Conservation (phyloP, 1,140 invertebrate genomes). For the Micrasema longulum region DNA sequence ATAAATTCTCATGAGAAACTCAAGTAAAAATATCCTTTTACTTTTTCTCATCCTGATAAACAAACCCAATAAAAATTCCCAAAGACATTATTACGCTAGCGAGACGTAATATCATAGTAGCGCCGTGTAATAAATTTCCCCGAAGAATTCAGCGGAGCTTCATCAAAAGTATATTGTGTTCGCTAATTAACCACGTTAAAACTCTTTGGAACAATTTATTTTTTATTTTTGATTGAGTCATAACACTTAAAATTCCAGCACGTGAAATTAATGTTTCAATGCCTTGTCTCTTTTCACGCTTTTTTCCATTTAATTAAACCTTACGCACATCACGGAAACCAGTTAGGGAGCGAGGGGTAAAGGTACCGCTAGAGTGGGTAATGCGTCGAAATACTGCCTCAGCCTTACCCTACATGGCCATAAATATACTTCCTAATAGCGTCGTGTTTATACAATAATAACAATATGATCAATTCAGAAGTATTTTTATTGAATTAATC, state of each 20-base stretch:
- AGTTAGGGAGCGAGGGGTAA: too few species aligned
- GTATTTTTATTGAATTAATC: too few species aligned
- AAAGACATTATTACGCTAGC: conserved; percentile 27
- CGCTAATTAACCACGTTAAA: conserved; percentile 34
- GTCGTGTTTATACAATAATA: too few species aligned
- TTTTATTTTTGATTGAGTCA: conserved; percentile 46
- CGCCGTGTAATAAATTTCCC: conserved; percentile 35
- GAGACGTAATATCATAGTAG: conserved; percentile 34
- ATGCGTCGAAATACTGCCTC: too few species aligned
- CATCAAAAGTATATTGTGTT: conserved; percentile 43
- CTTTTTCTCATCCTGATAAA: conserved; percentile 20
- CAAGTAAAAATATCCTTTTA: conserved; percentile 11
- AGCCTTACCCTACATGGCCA: too few species aligned
- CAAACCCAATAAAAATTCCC: conserved; percentile 34
- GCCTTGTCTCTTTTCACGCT: conserved; percentile 17
- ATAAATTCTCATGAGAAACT: not conserved
- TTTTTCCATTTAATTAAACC: conserved; percentile 38
- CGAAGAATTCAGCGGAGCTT: conserved; percentile 33
- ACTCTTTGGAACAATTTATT: conserved; percentile 35
- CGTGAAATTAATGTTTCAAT: conserved; percentile 47
- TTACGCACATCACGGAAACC: conserved; percentile 26
- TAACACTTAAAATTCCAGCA: conserved; percentile 52
- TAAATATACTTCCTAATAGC: too few species aligned
- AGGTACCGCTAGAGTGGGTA: too few species aligned
- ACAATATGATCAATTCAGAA: too few species aligned